Evolutionary conservation across 35 echinoderm and acorn worm species (phyloP), one percentile per base, ranked within the genome.

Genomic region (Strongylocentrotus purpuratus): DNA sequence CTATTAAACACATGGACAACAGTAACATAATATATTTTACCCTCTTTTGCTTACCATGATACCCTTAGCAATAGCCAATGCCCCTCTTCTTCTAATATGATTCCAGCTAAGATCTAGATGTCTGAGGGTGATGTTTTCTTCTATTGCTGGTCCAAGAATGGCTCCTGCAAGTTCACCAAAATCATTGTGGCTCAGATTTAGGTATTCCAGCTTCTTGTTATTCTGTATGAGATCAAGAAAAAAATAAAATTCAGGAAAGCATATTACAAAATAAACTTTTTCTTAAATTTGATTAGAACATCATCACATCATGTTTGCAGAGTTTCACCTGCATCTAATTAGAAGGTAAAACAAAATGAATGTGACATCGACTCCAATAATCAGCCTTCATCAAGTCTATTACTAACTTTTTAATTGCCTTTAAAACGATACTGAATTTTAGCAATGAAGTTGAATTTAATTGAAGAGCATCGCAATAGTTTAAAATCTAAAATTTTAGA

Each of bases 51-150:
- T 92, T 98, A 99, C 98, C 96, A 96, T 96, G 52, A 99, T 50
- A 46, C 98, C 98, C 58, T 98, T 97, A 65, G 97, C 97, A 5
- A 99, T 94, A 47, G 96, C 92, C 33, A 98, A 55, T 18, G 98
- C 98, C 90, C 98, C 98, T 95, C 97, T 98, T 46, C 98, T 94
- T 55, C 98, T 94, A 70, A 99, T 98, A 88, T 99, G 97, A 90
- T 99, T 99, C 98, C 98, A 99, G 89, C 98, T 99, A 31, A 99
- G 94, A 46, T 99, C 97, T 41, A 99, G 55, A 46, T 96, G 97
- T 78, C 95, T 94, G 1, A 99, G 95, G 71, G 94, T 98, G 95
- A 99, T 99, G 78, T 99, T 99, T 88, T 99, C 98, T 33, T 97
- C 95, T 33, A 99, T 90, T 31, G 98, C 98, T 95, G 97, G 97